Base-by-base conservation (phyloP, 2,888 invertebrate genomes). In the Ichneumoninae sp. region DNA sequence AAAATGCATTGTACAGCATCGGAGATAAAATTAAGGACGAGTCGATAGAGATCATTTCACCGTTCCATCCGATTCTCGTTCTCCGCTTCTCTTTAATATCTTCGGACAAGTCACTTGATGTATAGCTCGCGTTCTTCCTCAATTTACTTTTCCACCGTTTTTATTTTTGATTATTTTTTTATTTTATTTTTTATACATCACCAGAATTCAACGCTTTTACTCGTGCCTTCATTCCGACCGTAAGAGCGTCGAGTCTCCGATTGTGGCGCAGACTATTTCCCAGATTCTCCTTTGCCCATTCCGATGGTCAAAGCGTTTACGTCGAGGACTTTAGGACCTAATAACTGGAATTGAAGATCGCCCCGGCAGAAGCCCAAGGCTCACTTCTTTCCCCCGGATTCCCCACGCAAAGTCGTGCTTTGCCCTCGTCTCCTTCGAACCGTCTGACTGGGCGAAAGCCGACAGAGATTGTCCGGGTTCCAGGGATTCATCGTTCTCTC, bases 321-420 rank as follows among this genome's bases (percentile, higher is more conserved):
- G 85, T 83, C 84, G 69, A 76, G 87, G 88, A 87, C 86, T 89
- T 90, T 89, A 89, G 89, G 86, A 88, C 89, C 88, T 89, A 89
- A 89, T 90, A 90, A 89, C 89, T 85, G 87, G 87, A 89, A 89
- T 89, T 87, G 89, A 87, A 89, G 87, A 88, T 87, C 86, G 89
- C 22, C 19, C 44, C 74, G 50, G n/a, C n/a, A 44, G 57, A 83
- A 70, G 57, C 69, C 78, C 44, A 26, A 13, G 10, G 65, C 74
- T 57, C 52, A 54, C 44, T 8, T 57, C 44, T 68, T 36, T 40
- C 40, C 57, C 22, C n/a, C 30, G 54, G 36, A 65, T 50, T n/a
- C 65, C 44, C 36, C 33, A 36, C 36, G 50, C n/a, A 50, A 22
- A 63, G 65, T 52, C 52, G 65, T 65, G 13, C 50, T 33, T 52